Evolutionary conservation across 2,797 vertebrate species (phyloP), one percentile per base, ranked within the genome.

Genomic region (Channallabes apus): DNA sequence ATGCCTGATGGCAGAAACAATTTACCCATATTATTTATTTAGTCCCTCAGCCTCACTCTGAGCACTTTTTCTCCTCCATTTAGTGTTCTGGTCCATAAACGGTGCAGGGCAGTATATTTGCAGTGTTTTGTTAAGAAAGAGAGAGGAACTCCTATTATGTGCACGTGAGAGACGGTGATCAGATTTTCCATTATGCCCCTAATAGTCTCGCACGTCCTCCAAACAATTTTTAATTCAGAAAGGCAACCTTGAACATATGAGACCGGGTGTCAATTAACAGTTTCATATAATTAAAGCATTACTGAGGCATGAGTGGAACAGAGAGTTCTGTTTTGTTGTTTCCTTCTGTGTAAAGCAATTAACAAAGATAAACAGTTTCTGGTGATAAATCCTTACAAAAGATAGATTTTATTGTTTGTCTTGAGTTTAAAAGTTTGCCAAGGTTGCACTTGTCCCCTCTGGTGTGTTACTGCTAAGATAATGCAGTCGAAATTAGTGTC

Each of bases 1-100:
- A 17, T 14, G 58, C n/a, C 32, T 38, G 32, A 41, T 11, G 59
- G 14, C 41, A 79, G 59, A 84, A 80, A 84, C 78, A 83, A 59
- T 85, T 87, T 87, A 81, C 82, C 62, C 20, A 61, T 87, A 86
- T 87, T 81, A 85, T 89, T 89, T 89, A 86, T 86, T 87, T 82
- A 84, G 79, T 46, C 86, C 73, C 73, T 68, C 76, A 35, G 86
- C 79, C 82, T 83, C n/a, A 12, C 64, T 86, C 68, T 59, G 61
- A 69, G 84, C 54, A 67, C 79, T 85, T 84, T 83, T 83, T 72
- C 69, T 51, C 67, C 56, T 64, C 77, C 62, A 71, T 77, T 84
- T 77, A 32, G 38, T 61, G 77, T 87, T 87, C 65, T 71, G 86
- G 78, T 78, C 86, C 84, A 82, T 69, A 83, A 79, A 62, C 82